Base-by-base conservation (phyloP, 2,113 vertebrate genomes). In the Cinclus mexicanus region DNA sequence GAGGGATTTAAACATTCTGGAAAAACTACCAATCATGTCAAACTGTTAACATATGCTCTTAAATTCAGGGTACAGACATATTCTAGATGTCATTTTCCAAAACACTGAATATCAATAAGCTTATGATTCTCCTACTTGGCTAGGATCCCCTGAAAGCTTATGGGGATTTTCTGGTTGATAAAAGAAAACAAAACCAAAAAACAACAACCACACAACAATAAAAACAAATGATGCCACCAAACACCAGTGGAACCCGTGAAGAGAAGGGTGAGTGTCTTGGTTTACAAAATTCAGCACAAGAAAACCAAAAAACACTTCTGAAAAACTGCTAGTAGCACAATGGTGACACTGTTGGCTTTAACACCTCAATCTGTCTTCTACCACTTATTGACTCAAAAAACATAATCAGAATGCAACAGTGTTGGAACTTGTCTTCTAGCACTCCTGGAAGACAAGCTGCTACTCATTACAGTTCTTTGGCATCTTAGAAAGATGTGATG, bases 341-440 rank as follows among this genome's bases (percentile, higher is more conserved):
- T n/a, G 44, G 76, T 71, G 56, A 90, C 53, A 71, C 56, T 52
- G 35, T 11, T 76, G 19, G 41, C 72, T 81, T 70, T 46, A 93
- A 89, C 79, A 90, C 44, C n/a, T 92, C 71, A 39, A 24, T 83
- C 72, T 59, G 67, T 78, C 92, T 93, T 89, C 93, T 53, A 75
- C 44, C 92, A 95, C 26, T 83, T 95, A 83, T 88, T 93, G 92
- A 96, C 87, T 83, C 29, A 88, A 90, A 92, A 93, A 89, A 67
- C 60, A 88, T 35, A 50, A 90, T 71, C 90, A 95, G 61, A 90
- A 93, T 33, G 71, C 77, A 96, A 60, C 88, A 81, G 75, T 89
- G 95, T 89, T 95, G 90, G 86, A 94, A 95, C 93, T 96, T 92
- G 94, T 81, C 92, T 90, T 86, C 72, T n/a, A 94, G 85, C 64